Evolutionary conservation across 2,797 vertebrate genomes (phyloP).

Genomic region (Botia almorhae): DNA sequence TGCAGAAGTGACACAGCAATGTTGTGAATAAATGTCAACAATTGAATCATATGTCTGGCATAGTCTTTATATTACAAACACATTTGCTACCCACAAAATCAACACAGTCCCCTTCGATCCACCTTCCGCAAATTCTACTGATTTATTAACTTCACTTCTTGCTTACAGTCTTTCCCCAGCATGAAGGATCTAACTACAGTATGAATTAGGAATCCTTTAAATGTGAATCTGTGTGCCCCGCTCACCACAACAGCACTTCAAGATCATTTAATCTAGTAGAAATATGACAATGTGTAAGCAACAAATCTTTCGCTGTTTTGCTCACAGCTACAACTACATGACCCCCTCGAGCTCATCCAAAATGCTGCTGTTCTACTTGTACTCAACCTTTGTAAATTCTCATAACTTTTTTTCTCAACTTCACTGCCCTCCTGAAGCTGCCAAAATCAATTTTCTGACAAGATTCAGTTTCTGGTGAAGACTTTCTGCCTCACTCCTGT

Average conservation of each 20-base stretch:
- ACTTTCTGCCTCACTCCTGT: not conserved
- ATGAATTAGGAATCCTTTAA: not conserved
- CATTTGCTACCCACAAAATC: too few relatives aligned
- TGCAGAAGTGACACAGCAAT: not conserved
- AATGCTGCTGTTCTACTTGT: not conserved
- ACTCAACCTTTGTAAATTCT: constrained; percentile 14
- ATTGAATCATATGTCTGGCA: too few relatives aligned
- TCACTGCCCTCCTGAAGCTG: not conserved
- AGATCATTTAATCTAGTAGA: not conserved
- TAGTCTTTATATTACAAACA: too few relatives aligned
- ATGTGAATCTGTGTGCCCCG: not conserved
- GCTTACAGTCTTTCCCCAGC: too few relatives aligned
- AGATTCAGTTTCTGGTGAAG: not conserved
- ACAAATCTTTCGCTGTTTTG: constrained; percentile 4
- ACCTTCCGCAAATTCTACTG: too few relatives aligned
- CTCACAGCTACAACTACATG: constrained; percentile 9
- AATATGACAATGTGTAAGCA: not conserved
- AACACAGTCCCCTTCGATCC: too few relatives aligned
- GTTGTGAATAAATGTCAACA: constrained; percentile 1
- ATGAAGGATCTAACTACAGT: not conserved
- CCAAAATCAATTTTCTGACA: constrained; percentile 21
- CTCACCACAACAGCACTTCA: not conserved
- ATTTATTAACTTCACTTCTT: too few relatives aligned
- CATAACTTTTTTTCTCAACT: constrained; percentile 8
- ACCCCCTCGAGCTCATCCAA: not conserved